Conservation (phyloP, 2,113 vertebrate species). For the Oceanites oceanicus region DNA sequence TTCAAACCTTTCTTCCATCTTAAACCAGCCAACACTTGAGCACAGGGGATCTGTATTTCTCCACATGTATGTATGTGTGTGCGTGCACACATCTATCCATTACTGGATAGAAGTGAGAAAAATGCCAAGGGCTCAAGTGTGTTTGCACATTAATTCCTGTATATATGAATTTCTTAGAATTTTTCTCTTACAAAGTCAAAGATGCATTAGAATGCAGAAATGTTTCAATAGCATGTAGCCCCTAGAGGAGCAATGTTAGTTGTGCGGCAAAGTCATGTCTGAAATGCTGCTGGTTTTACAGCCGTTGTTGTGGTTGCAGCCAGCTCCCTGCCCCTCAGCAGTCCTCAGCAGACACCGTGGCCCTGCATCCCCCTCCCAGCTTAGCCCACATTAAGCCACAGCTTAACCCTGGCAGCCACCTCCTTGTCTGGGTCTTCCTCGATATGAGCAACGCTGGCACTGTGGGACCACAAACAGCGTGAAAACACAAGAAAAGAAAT, state of each 20-base stretch:
- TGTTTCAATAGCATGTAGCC: neutral
- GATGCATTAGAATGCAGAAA: neutral
- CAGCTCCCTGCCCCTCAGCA: neutral
- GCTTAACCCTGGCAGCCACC: neutral
- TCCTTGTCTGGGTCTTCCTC: neutral
- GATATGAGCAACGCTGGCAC: accelerated
- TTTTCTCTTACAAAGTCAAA: neutral
- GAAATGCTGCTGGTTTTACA: neutral
- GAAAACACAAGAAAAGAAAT: neutral
- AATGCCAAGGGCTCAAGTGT: neutral
- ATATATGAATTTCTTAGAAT: neutral
- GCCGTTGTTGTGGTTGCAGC: neutral
- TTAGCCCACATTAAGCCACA: neutral
- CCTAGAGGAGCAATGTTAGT: neutral
- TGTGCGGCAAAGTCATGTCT: neutral
- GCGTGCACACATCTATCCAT: accelerated
- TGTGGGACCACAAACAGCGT: neutral
- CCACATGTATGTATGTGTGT: neutral
- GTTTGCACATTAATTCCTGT: neutral
- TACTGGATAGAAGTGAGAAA: neutral
- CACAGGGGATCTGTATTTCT: neutral
- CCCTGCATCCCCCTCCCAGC: neutral
- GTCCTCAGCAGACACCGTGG: neutral
- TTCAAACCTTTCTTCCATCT: neutral
- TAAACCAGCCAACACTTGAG: neutral